phyloP scores from a whole-genome alignment of 1,140 invertebrate species.

The Bombyx mandarina region DNA sequence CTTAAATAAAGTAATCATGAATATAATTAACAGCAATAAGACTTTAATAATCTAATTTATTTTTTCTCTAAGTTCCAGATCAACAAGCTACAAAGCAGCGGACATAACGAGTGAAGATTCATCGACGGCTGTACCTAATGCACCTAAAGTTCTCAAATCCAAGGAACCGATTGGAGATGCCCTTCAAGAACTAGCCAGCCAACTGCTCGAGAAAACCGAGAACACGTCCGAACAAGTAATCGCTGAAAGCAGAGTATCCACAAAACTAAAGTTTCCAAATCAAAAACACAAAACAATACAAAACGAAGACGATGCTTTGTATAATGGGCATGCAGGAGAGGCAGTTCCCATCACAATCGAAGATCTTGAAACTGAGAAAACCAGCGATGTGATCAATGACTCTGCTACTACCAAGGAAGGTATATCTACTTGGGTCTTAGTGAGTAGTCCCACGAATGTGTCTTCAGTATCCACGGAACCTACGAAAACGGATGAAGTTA shows the following conservation, averaged over 20 bases:
- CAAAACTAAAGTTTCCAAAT: slow-evolving; percentile 72
- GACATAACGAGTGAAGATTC: slow-evolving; percentile 5
- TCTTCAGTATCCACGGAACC: slow-evolving; percentile 46
- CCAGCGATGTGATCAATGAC: slow-evolving; percentile 57
- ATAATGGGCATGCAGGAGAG: slow-evolving; percentile 72
- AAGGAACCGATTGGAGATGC: slow-evolving; percentile 65
- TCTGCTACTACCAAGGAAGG: slow-evolving; percentile 76
- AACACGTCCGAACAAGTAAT: slow-evolving; percentile 52
- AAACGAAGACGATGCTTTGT: slow-evolving; percentile 52
- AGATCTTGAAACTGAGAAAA: slow-evolving; percentile 64
- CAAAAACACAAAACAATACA: slow-evolving; percentile 60
- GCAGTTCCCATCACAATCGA: slow-evolving; percentile 73
- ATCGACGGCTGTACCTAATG: slow-evolving; percentile 3
- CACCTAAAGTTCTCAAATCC: slow-evolving; percentile 44
- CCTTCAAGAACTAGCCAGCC: slow-evolving; percentile 71
- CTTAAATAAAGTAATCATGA: too few relatives aligned
- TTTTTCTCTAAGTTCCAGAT: slow-evolving; percentile 20
- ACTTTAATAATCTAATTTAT: slow-evolving; percentile 6
- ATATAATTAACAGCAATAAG: neutral
- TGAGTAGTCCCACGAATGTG: slow-evolving; percentile 68
- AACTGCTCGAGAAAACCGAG: slow-evolving; percentile 60
- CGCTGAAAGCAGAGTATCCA: slow-evolving; percentile 74
- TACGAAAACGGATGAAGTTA: slow-evolving; percentile 42
- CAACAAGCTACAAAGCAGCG: slow-evolving; percentile 6
- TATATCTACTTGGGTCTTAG: slow-evolving; percentile 82